Percentiles rank a stretch among this genome's conserved stretches.
Conservation (phyloP, 2,888 invertebrate genomes). For the Lathronympha strigana region DNA sequence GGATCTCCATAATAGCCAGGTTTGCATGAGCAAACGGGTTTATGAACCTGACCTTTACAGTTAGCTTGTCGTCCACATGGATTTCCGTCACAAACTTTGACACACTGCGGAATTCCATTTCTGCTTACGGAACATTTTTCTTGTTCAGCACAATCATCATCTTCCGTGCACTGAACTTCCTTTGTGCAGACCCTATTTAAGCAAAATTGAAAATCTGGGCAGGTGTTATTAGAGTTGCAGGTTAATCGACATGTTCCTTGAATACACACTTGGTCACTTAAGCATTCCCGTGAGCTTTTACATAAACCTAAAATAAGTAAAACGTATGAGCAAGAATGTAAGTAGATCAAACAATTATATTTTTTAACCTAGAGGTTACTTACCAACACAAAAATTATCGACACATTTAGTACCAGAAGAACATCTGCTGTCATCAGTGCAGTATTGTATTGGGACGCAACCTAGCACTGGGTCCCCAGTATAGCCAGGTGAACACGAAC, state of each 20-base stretch:
- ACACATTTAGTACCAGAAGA: constrained; percentile 93
- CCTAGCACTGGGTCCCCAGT: constrained; percentile 95
- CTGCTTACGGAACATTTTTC: constrained; percentile 88
- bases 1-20: constrained; percentile 92
- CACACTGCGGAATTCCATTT: constrained; percentile 90
- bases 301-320: constrained; percentile 86
- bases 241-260: constrained; percentile 93
- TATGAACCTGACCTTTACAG: constrained; percentile 89
- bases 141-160: constrained; percentile 88
- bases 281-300: constrained; percentile 92
- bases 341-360: constrained; percentile 3
- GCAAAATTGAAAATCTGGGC: constrained; percentile 94
- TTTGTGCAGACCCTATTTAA: constrained; percentile 93
- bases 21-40: constrained; percentile 90
- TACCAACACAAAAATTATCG: constrained; percentile 91
- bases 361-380: constrained; percentile 54
- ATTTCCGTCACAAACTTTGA: constrained; percentile 88
- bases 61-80: constrained; percentile 93
- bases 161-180: constrained; percentile 89
- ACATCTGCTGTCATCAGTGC: constrained; percentile 91
- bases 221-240: constrained; percentile 91
- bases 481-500: constrained; percentile 92
- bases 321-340: constrained; percentile 26
- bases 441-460: constrained; percentile 92
- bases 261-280: constrained; percentile 93